Evolutionary conservation across 2,113 vertebrate species (phyloP).

Genomic region (Clarias macrocephalus): DNA sequence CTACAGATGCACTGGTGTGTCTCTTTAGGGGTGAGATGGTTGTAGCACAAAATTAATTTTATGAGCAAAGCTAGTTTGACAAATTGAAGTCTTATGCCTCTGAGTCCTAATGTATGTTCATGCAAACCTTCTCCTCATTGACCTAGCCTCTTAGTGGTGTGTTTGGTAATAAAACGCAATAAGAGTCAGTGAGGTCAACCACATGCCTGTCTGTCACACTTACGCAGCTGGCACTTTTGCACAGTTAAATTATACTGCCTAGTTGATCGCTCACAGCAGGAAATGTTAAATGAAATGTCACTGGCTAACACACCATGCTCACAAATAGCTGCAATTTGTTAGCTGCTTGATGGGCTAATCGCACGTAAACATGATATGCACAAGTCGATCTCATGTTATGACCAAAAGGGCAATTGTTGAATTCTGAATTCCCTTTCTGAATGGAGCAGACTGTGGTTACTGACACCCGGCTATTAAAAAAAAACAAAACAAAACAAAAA

Average conservation of each 20-base stretch:
- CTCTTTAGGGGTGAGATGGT: background rate
- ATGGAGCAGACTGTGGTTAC: background rate
- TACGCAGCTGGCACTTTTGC: slow-evolving; percentile 27
- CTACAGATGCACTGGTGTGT: background rate
- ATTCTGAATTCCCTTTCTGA: slow-evolving; percentile 20
- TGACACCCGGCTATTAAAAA: background rate
- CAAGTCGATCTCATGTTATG: slow-evolving; percentile 38
- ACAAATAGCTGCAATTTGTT: slow-evolving; percentile 58
- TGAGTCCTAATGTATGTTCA: background rate
- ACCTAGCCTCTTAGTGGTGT: background rate
- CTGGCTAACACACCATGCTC: slow-evolving; percentile 32
- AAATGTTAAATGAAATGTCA: slow-evolving; percentile 55
- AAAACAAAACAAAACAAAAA: no score
- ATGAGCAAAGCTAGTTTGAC: background rate
- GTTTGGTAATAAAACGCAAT: slow-evolving; percentile 5
- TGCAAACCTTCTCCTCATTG: background rate
- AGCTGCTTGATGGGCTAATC: slow-evolving; percentile 49
- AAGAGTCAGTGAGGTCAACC: background rate
- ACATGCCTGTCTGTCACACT: background rate
- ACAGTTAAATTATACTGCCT: slow-evolving; percentile 42
- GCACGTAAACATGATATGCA: slow-evolving; percentile 51
- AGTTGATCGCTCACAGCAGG: slow-evolving; percentile 51
- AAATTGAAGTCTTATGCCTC: background rate
- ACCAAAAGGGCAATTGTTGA: slow-evolving; percentile 48
- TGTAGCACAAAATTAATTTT: background rate